phyloP scores from a whole-genome alignment of 2,113 vertebrate genomes.

The Anolis sagrei region DNA sequence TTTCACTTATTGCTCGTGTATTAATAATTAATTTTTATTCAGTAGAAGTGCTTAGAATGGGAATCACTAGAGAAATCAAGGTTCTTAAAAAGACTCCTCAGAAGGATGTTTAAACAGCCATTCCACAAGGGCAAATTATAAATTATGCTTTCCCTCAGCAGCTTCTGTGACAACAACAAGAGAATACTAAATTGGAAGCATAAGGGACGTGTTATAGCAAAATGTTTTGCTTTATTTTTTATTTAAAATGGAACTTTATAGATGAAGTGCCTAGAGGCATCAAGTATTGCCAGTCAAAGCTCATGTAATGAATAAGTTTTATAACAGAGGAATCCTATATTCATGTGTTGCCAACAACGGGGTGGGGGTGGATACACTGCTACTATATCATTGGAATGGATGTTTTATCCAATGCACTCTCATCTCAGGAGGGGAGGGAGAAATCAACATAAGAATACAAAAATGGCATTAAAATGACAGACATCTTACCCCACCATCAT shows the following conservation, averaged over 20 bases:
- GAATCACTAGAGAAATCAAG: slow-evolving; percentile 35
- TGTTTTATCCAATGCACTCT: neutral
- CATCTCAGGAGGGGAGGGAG: neutral
- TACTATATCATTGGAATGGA: neutral
- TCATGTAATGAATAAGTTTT: neutral
- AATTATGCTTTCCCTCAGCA: slow-evolving; percentile 39
- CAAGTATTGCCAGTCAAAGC: slow-evolving; percentile 36
- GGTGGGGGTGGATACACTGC: too few relatives aligned
- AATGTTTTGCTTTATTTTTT: slow-evolving; percentile 51
- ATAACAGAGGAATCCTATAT: neutral
- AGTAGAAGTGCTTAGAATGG: neutral
- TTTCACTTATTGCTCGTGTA: neutral
- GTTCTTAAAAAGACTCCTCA: slow-evolving; percentile 4
- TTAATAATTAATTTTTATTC: slow-evolving; percentile 26
- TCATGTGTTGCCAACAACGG: neutral
- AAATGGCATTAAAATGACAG: neutral
- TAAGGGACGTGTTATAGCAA: slow-evolving; percentile 12
- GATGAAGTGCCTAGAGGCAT: slow-evolving; percentile 51
- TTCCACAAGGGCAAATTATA: slow-evolving; percentile 51
- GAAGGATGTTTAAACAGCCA: slow-evolving; percentile 54
- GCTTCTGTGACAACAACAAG: neutral
- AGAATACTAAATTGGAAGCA: slow-evolving; percentile 43
- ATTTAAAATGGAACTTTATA: slow-evolving; percentile 30
- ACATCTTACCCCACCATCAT: neutral
- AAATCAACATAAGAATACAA: neutral